Percentiles rank a stretch among this genome's conserved stretches.
Evolutionary conservation across 2,113 vertebrate genomes (phyloP).

Genomic region (Phaethon lepturus): DNA sequence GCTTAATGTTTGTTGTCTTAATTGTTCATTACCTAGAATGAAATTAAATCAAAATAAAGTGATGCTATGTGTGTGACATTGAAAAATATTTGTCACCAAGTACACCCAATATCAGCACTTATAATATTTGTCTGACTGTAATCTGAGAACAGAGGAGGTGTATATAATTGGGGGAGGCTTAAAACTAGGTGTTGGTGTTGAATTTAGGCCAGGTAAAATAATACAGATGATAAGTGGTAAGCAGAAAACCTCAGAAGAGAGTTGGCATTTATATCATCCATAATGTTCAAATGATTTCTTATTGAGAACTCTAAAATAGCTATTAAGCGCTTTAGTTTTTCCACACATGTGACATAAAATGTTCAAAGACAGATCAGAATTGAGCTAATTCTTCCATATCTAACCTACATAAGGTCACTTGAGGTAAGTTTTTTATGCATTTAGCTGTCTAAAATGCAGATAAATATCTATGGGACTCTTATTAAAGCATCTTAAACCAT

Average conservation of each 20-base stretch:
- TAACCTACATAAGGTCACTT: not conserved
- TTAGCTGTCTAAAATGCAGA: not conserved
- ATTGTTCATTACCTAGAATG: not conserved
- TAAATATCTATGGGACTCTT: not conserved
- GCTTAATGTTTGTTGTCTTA: not conserved
- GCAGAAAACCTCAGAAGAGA: not conserved
- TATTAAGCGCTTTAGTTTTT: not conserved
- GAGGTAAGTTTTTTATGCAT: not conserved
- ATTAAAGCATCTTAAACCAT: not conserved
- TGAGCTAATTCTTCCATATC: not conserved
- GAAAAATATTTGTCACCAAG: not conserved
- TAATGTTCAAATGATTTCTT: not conserved
- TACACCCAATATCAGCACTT: not conserved
- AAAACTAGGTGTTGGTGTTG: not conserved
- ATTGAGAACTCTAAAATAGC: not conserved
- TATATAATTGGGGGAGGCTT: not conserved
- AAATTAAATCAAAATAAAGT: not conserved
- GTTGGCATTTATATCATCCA: not conserved
- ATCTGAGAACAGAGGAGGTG: not conserved
- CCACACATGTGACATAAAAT: fast-evolving
- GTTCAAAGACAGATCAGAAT: not conserved
- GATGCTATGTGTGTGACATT: not conserved
- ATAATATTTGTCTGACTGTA: not conserved
- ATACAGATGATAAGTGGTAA: not conserved
- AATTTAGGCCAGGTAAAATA: not conserved